Conservation (phyloP, 2,113 vertebrate species). For the Chaetodon trifascialis region DNA sequence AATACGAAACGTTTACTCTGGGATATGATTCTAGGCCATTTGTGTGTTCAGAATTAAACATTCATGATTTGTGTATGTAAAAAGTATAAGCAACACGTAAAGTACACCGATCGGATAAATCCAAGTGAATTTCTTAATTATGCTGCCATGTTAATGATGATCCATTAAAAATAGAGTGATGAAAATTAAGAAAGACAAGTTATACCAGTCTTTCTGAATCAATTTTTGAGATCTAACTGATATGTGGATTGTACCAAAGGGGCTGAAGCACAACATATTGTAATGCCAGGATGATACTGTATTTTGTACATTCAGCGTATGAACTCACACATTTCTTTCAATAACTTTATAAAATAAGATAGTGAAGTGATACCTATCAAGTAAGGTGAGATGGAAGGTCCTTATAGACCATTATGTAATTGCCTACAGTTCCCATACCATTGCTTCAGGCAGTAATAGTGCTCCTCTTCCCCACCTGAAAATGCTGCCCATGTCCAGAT, state of each 20-base stretch:
- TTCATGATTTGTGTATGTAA: not conserved
- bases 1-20: not conserved
- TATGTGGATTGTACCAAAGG: not conserved
- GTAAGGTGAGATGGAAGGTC: not conserved
- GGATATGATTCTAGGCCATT: not conserved
- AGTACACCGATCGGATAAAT: not conserved
- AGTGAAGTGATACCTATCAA: not conserved
- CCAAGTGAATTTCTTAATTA: not conserved
- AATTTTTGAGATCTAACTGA: not conserved
- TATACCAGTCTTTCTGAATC: too few species aligned
- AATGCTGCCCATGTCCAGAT: constrained; percentile 29
- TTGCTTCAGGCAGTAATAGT: constrained; percentile 24
- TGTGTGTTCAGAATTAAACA: not conserved
- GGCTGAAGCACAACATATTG: not conserved
- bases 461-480: constrained; percentile 26
- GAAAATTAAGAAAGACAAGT: not conserved
- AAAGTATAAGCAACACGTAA: not conserved
- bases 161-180: not conserved
- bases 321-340: not conserved
- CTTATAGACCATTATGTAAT: constrained; percentile 6
- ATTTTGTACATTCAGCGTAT: not conserved
- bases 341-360: not conserved
- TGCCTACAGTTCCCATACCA: constrained; percentile 3
- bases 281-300: not conserved
- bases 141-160: too few species aligned